Evolutionary conservation across 2,113 vertebrate genomes (phyloP).

Genomic region (Heteronetta atricapilla): DNA sequence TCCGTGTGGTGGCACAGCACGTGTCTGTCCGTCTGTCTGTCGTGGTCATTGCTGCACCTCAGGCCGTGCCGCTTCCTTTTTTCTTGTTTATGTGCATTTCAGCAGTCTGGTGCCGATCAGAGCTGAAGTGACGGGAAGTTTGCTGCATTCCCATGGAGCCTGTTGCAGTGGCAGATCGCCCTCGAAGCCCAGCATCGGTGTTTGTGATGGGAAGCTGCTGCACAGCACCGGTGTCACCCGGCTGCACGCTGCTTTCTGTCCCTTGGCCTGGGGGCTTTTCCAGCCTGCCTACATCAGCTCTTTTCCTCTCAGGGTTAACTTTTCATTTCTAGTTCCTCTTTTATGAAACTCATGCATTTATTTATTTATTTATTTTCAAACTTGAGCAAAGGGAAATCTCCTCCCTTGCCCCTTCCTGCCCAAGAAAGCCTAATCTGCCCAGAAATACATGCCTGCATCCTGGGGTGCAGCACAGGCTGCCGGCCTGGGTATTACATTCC

Average conservation of each 20-base stretch:
- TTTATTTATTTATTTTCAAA: not conserved
- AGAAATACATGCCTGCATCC: not conserved
- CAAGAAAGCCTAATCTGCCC: not conserved
- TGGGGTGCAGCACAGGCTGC: not conserved
- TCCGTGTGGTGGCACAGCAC: too few species aligned
- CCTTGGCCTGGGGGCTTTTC: not conserved
- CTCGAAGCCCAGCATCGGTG: not conserved
- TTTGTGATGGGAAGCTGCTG: not conserved
- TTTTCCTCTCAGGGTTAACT: not conserved
- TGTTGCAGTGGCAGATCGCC: not conserved
- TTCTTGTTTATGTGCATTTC: not conserved
- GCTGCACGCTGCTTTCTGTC: fast-evolving
- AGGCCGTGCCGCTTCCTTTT: not conserved
- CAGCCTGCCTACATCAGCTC: not conserved
- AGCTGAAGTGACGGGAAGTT: not conserved
- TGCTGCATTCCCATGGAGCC: fast-evolving
- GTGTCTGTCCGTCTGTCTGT: too few species aligned
- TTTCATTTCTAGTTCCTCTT: not conserved
- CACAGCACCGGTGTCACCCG: not conserved
- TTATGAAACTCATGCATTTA: not conserved
- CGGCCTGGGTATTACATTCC: not conserved
- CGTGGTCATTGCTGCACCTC: not conserved
- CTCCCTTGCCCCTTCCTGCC: not conserved
- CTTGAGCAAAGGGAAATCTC: not conserved
- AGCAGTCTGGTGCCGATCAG: not conserved